Percentiles rank a stretch among this genome's conserved stretches.
phyloP scores from a whole-genome alignment of 2,113 vertebrate species.

The Cyprichromis sp. region DNA sequence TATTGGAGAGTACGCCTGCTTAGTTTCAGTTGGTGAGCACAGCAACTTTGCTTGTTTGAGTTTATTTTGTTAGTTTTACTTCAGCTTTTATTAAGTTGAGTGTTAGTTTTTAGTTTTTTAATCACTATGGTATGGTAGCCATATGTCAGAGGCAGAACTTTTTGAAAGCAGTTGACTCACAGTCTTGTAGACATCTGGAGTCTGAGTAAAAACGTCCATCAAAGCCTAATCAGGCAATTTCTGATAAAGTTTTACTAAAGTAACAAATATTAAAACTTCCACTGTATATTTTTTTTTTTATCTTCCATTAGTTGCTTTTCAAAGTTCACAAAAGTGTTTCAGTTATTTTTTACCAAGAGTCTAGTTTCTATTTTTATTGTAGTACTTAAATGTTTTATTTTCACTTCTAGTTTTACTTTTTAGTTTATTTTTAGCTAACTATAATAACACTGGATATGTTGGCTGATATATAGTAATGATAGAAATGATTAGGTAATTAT shows the following conservation, averaged over 20 bases:
- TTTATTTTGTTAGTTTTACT: not conserved
- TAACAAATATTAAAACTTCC: not conserved
- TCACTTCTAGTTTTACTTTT: not conserved
- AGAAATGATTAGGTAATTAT: not conserved
- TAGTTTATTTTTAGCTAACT: not conserved
- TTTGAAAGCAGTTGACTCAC: not conserved
- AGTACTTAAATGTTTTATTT: not conserved
- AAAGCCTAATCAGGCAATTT: not conserved
- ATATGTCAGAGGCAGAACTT: not conserved
- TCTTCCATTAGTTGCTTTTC: not conserved
- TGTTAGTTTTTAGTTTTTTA: not conserved
- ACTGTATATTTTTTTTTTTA: not conserved
- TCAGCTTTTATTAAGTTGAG: not conserved
- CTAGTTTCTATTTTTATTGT: not conserved
- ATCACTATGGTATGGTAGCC: not conserved
- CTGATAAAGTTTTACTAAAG: not conserved
- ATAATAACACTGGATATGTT: not conserved
- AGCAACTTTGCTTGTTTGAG: not conserved
- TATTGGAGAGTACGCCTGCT: not conserved
- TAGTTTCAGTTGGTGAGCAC: not conserved
- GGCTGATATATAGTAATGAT: not conserved
- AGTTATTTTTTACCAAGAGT: not conserved
- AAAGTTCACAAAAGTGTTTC: not conserved
- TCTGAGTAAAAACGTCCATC: not conserved
- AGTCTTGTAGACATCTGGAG: not conserved